Evolutionary conservation across 2,113 vertebrate species (phyloP).

Genomic region (Nesospiza acunhae): DNA sequence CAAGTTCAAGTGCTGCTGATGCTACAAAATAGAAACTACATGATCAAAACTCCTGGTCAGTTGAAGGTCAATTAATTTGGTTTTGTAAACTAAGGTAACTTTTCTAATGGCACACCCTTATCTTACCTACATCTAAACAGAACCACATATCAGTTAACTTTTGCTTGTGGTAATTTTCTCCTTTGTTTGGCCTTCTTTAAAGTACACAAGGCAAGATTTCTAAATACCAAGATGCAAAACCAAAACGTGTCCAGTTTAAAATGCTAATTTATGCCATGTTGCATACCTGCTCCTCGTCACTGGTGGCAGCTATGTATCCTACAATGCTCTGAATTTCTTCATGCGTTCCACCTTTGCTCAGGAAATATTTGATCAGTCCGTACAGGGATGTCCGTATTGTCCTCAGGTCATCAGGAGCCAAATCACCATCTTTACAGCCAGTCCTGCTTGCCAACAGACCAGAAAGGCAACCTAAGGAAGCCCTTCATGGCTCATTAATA

Average conservation of each 20-base stretch:
- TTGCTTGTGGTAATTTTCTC: neutral
- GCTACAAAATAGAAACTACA: neutral
- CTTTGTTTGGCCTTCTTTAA: neutral
- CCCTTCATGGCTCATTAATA: neutral
- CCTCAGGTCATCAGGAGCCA: slow-evolving; percentile 87
- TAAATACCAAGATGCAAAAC: neutral
- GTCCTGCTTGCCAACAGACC: slow-evolving; percentile 49
- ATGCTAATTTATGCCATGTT: neutral
- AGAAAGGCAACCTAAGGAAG: neutral
- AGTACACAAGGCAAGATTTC: neutral
- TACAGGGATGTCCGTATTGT: slow-evolving; percentile 89
- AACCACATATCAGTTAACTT: rapidly evolving
- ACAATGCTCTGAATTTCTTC: slow-evolving; percentile 95
- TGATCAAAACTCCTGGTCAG: neutral
- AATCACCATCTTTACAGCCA: slow-evolving; percentile 76
- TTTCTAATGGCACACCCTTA: neutral
- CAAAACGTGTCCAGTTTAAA: neutral
- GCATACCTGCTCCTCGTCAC: slow-evolving; percentile 91
- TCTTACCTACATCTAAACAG: neutral
- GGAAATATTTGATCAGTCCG: slow-evolving; percentile 93
- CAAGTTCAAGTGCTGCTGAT: neutral
- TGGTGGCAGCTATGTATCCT: slow-evolving; percentile 90
- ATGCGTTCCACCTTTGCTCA: slow-evolving; percentile 92
- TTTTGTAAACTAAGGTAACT: neutral
- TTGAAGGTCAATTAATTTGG: neutral